A percentile compares a stretch with the other conserved stretches of the same genome.
These are phyloP conservation scores for Panzeria rudis DNA, from an alignment of 2,888 invertebrate species.

Conservation along the genomic window DNA sequence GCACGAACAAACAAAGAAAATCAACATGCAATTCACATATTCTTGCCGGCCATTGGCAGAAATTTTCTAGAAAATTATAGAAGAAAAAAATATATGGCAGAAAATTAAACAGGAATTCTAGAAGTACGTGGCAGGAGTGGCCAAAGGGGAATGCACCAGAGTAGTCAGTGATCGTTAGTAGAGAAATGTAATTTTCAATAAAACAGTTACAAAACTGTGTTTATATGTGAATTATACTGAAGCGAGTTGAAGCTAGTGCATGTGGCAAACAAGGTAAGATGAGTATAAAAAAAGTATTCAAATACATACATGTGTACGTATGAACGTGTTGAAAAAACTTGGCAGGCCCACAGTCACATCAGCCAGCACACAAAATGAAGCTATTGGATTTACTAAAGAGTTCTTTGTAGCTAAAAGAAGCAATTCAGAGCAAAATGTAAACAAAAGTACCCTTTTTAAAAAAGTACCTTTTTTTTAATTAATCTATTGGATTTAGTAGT, in stretches of 20 bases:
- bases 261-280: constrained; percentile 26
- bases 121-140: constrained; percentile 14
- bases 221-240: constrained; percentile 60
- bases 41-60: constrained; percentile 43
- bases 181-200: constrained; percentile 39
- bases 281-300: neutral
- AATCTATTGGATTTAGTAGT: no score
- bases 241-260: neutral
- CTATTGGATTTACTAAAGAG: neutral
- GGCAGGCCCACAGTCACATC: constrained; percentile 25
- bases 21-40: constrained; percentile 35
- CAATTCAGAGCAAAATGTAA: neutral
- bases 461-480: neutral
- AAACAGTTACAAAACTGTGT: constrained; percentile 72
- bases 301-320: neutral
- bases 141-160: constrained; percentile 22
- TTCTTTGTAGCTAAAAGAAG: neutral
- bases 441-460: neutral
- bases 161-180: constrained; percentile 26
- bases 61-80: constrained; percentile 56
- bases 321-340: constrained; percentile 21
- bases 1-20: neutral
- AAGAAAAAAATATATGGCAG: constrained; percentile 2
- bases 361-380: constrained; percentile 13
- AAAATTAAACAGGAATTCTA: constrained; percentile 43